These are phyloP conservation scores for Leucania comma DNA, from an alignment of 2,888 invertebrate genomes.

Conservation along the genomic window DNA sequence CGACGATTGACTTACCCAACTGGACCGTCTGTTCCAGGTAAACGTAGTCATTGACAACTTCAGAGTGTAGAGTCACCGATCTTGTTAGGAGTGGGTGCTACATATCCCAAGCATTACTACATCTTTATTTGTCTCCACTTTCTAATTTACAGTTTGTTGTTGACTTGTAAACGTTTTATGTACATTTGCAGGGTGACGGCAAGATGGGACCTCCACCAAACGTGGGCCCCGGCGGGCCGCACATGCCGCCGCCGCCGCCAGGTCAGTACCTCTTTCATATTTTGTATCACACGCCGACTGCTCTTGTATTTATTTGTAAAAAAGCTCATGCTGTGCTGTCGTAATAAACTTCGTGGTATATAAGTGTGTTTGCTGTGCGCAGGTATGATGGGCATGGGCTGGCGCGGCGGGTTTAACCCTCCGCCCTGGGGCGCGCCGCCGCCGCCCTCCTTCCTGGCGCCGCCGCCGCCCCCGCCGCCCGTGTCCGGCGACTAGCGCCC, in stretches of 20 bases:
- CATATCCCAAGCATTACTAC: no score
- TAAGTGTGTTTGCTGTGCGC: constrained; percentile 22
- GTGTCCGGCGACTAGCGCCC: constrained; percentile 72
- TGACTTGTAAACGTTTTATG: neutral
- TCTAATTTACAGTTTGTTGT: neutral
- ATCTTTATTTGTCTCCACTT: no score
- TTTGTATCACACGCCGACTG: neutral
- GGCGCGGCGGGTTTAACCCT: constrained; percentile 76
- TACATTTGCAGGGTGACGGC: constrained; percentile 71
- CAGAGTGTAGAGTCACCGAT: no score
- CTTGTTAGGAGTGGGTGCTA: no score
- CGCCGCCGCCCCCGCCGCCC: constrained; percentile 88
- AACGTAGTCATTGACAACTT: no score
- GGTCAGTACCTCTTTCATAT: constrained; percentile 65
- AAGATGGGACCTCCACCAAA: constrained; percentile 72
- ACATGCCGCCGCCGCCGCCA: constrained; percentile 80
- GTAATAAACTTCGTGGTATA: neutral
- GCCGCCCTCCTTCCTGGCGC: constrained; percentile 84
- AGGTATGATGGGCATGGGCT: constrained; percentile 82
- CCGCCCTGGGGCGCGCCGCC: constrained; percentile 86
- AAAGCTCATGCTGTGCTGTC: no score
- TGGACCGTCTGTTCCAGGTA: no score
- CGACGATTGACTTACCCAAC: no score
- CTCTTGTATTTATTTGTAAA: neutral
- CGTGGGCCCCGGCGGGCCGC: constrained; percentile 60